Evolutionary conservation across 2,113 vertebrate species (phyloP).

Genomic region (Cyprinodon brontotheroides): DNA sequence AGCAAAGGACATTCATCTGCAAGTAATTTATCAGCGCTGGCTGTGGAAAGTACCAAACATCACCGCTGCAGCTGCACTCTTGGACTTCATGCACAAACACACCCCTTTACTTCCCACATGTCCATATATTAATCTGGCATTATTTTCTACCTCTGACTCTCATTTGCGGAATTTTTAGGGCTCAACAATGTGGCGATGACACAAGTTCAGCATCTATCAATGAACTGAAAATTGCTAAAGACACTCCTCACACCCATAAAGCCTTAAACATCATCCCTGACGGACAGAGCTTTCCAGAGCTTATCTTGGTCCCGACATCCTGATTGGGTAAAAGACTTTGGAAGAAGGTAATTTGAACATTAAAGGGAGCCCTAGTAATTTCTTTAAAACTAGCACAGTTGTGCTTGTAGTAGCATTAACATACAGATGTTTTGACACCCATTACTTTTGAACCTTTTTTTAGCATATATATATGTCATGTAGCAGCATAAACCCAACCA

Average conservation of each 20-base stretch:
- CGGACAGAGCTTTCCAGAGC: constrained; percentile 56
- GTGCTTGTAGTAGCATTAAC: constrained; percentile 43
- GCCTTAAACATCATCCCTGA: constrained; percentile 11
- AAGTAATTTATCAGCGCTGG: constrained; percentile 63
- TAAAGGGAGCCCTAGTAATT: constrained; percentile 51
- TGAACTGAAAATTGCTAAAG: constrained; percentile 18
- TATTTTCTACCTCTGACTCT: constrained; percentile 1
- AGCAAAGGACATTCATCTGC: constrained; percentile 59
- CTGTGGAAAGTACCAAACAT: constrained; percentile 82
- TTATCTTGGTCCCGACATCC: constrained; percentile 60
- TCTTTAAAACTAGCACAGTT: too few species aligned
- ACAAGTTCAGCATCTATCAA: constrained; percentile 25
- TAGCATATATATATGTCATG: constrained; percentile 19
- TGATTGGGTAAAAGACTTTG: constrained; percentile 63
- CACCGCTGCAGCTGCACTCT: constrained; percentile 61
- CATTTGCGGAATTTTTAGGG: constrained; percentile 1
- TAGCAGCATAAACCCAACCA: background rate
- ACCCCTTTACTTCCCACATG: constrained; percentile 25
- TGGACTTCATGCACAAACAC: constrained; percentile 39
- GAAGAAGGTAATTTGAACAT: constrained; percentile 63
- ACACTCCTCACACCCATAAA: background rate
- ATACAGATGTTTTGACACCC: constrained; percentile 43
- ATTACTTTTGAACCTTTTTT: constrained; percentile 43
- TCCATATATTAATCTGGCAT: constrained; percentile 2
- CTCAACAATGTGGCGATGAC: constrained; percentile 22